A percentile compares a stretch with the other conserved stretches of the same genome.
Conservation (phyloP, 23 tunicate species). For the Halocynthia aurantium region DNA sequence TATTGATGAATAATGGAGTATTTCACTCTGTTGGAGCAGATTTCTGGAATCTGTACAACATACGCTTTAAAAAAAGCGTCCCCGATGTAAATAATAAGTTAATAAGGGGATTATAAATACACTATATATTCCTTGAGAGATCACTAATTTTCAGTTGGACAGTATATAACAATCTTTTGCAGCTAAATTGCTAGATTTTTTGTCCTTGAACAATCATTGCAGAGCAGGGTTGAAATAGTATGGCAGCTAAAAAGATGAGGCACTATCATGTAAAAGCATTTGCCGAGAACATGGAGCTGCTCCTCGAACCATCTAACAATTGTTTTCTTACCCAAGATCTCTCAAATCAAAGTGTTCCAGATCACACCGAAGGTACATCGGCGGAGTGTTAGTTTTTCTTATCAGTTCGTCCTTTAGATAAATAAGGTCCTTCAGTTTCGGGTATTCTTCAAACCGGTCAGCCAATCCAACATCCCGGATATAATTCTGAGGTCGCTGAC, state of each 20-base stretch:
- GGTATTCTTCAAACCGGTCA: constrained; percentile 94
- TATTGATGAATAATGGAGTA: background rate
- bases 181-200: background rate
- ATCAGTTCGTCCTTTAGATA: constrained; percentile 72
- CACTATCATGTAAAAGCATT: background rate
- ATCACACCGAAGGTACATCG: constrained; percentile 73
- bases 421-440: constrained; percentile 85
- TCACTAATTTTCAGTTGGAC: too few species aligned
- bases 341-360: constrained; percentile 45
- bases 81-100: background rate
- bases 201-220: background rate
- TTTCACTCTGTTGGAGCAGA: too few species aligned
- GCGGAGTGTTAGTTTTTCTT: constrained; percentile 77
- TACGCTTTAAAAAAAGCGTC: background rate
- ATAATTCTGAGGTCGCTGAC: constrained; percentile 76
- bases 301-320: background rate
- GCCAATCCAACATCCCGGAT: constrained; percentile 42
- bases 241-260: background rate
- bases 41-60: too few species aligned
- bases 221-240: too few species aligned
- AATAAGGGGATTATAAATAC: too few species aligned
- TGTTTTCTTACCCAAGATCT: constrained; percentile 49
- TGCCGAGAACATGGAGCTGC: background rate
- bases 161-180: background rate
- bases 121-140: too few species aligned